These are phyloP conservation scores for Gouania willdenowi DNA, from an alignment of 2,797 vertebrate species.

Conservation along the genomic window DNA sequence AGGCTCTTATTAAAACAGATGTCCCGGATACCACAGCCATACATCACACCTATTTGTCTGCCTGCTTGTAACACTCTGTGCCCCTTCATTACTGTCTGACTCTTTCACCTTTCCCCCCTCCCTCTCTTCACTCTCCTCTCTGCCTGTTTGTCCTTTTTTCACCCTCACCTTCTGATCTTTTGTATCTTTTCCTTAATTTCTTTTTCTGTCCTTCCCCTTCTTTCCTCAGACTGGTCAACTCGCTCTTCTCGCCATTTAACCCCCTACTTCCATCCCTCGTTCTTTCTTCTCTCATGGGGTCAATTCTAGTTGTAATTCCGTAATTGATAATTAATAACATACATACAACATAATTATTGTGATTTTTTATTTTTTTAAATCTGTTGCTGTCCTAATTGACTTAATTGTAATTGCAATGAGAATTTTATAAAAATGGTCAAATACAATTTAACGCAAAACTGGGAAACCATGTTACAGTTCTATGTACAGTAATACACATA, in stretches of 20 bases:
- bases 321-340: too few relatives aligned
- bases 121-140: background rate
- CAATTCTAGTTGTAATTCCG: too few relatives aligned
- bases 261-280: background rate
- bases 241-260: background rate
- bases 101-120: constrained; percentile 12
- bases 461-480: too few relatives aligned
- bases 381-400: too few relatives aligned
- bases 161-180: constrained; percentile 10
- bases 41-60: constrained; percentile 20
- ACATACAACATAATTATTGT: too few relatives aligned
- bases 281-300: constrained; percentile 6
- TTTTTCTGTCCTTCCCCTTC: constrained; percentile 2
- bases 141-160: constrained; percentile 23
- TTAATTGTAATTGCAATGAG: too few relatives aligned
- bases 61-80: constrained; percentile 2
- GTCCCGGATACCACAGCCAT: constrained; percentile 19
- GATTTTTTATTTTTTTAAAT: too few relatives aligned
- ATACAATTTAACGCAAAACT: too few relatives aligned
- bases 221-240: constrained; percentile 1
- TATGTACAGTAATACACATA: too few relatives aligned
- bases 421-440: too few relatives aligned
- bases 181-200: background rate
- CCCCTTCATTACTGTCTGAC: constrained; percentile 19
- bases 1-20: constrained; percentile 29